These are phyloP conservation scores for Fabriciana adippe DNA, from an alignment of 2,888 invertebrate species.

Conservation along the genomic window DNA sequence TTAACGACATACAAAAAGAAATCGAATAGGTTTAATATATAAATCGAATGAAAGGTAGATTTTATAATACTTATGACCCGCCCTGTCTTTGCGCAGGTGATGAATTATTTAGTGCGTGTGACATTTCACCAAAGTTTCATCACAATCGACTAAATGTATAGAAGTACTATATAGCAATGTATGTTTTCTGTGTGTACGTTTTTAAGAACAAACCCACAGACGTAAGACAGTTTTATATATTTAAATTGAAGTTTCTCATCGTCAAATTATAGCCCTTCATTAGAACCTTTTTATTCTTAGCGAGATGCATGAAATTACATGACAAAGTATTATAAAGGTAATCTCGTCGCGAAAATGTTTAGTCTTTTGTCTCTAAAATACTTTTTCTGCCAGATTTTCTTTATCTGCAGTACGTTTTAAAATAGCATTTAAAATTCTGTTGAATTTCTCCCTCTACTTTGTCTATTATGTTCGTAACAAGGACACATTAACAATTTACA, in stretches of 20 bases:
- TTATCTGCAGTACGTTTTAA: neutral
- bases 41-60: neutral
- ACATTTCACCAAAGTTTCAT: too few relatives aligned
- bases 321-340: neutral
- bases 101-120: too few relatives aligned
- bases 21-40: neutral
- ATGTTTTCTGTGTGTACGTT: too few relatives aligned
- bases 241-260: too few relatives aligned
- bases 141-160: too few relatives aligned
- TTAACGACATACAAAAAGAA: neutral
- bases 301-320: too few relatives aligned
- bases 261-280: too few relatives aligned
- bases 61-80: neutral
- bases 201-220: too few relatives aligned
- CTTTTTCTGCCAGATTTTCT: neutral
- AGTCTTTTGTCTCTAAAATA: neutral
- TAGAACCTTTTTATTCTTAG: too few relatives aligned
- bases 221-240: too few relatives aligned
- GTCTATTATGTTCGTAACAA: slow-evolving; percentile 38
- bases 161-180: too few relatives aligned
- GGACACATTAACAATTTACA: slow-evolving; percentile 39
- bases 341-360: neutral
- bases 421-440: slow-evolving; percentile 9
- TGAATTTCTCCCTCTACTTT: slow-evolving; percentile 22
- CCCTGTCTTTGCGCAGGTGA: too few relatives aligned